phyloP scores from a whole-genome alignment of 2,113 vertebrate species.

The Phainopepla nitens region DNA sequence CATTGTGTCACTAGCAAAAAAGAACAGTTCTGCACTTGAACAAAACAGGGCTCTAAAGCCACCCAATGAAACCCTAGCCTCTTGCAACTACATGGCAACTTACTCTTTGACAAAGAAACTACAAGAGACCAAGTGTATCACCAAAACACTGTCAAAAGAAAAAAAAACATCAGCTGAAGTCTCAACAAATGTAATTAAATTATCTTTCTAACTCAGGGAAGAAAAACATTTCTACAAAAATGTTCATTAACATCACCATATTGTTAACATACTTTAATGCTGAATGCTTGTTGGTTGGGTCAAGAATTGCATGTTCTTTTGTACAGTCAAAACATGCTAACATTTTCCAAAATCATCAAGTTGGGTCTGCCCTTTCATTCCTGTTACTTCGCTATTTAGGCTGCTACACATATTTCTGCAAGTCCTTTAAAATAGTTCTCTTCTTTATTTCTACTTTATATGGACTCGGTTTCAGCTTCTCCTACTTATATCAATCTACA shows the following conservation, averaged over 20 bases:
- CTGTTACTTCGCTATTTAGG: not conserved
- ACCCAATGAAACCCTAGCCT: not conserved
- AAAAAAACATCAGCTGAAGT: not conserved
- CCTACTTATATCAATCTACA: not conserved
- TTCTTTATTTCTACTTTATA: not conserved
- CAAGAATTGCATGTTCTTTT: conserved; percentile 5
- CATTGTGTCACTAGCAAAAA: not conserved
- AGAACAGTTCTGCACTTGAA: not conserved
- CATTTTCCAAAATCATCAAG: not conserved
- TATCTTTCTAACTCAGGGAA: not conserved
- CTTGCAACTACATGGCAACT: not conserved
- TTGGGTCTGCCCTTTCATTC: not conserved
- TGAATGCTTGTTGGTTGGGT: not conserved
- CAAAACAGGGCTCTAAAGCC: not conserved
- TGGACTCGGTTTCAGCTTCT: not conserved
- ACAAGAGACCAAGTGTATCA: not conserved
- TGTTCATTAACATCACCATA: not conserved
- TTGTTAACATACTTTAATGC: not conserved
- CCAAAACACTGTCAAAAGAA: not conserved
- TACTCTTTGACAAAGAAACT: not conserved
- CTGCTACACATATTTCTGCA: not conserved
- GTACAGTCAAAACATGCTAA: not conserved
- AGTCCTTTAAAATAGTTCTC: not conserved
- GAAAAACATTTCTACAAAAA: not conserved
- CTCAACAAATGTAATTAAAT: not conserved